Conservation (phyloP, 2,888 invertebrate genomes). For the Thera britannica region DNA sequence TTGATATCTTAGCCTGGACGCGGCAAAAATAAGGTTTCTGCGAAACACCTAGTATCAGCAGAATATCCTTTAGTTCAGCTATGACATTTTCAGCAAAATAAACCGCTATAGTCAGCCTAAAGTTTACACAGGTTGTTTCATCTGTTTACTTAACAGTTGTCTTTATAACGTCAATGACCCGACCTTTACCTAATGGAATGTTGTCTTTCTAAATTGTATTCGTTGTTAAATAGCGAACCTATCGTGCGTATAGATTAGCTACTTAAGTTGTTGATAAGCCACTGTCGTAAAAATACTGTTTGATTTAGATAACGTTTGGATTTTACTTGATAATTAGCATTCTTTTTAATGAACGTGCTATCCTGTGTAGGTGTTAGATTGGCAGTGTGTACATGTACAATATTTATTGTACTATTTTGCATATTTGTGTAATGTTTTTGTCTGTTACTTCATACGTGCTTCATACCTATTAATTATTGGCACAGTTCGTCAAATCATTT, state of each 20-base stretch:
- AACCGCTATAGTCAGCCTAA: not conserved
- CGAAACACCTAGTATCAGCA: not conserved
- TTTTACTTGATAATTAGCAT: conserved; percentile 9
- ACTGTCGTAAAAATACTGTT: conserved; percentile 21
- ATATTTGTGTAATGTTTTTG: too few species aligned
- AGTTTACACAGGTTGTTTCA: not conserved
- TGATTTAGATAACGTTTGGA: conserved; percentile 19
- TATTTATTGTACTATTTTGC: too few species aligned
- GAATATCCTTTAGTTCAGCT: not conserved
- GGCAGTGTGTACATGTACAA: too few species aligned
- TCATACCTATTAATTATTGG: too few species aligned
- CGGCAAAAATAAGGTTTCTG: too few species aligned
- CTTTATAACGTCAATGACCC: conserved; percentile 10
- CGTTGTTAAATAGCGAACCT: conserved; percentile 1
- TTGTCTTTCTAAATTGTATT: not conserved
- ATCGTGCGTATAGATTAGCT: conserved; percentile 21
- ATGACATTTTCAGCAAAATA: too few species aligned
- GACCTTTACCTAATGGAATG: conserved; percentile 10
- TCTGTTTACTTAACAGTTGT: conserved; percentile 1
- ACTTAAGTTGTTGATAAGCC: conserved; percentile 22
- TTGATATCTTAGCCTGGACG: too few species aligned
- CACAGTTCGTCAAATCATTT: too few species aligned
- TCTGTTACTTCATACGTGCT: too few species aligned
- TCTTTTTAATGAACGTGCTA: not conserved
- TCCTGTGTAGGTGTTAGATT: too few species aligned